phyloP scores from a whole-genome alignment of 2,113 vertebrate genomes.

The Orientallactaga bullata region DNA sequence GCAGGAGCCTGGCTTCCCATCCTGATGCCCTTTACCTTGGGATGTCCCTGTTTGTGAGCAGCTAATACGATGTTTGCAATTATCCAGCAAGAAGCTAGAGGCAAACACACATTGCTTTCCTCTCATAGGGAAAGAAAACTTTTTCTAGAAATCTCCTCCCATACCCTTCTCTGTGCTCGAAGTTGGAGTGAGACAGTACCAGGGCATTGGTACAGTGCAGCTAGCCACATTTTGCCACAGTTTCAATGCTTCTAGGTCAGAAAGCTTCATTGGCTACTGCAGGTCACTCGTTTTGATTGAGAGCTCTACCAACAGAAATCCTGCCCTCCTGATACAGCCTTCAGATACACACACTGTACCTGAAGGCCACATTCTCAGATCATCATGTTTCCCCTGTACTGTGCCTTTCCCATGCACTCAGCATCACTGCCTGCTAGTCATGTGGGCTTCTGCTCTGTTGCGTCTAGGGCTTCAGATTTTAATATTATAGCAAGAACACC shows the following conservation, averaged over 20 bases:
- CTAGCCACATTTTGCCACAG: background rate
- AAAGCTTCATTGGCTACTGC: too few species aligned
- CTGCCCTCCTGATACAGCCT: too few species aligned
- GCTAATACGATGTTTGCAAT: background rate
- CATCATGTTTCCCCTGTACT: background rate
- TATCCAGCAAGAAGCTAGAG: background rate
- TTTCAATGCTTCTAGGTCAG: too few species aligned
- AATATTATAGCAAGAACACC: background rate
- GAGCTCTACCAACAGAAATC: background rate
- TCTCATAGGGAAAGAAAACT: background rate
- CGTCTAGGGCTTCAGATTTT: background rate
- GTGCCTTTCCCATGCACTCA: accelerated
- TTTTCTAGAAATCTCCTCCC: background rate
- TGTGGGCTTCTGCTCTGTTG: background rate
- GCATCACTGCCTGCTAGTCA: background rate
- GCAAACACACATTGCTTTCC: background rate
- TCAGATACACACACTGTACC: background rate
- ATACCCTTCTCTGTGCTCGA: background rate
- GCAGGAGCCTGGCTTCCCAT: background rate
- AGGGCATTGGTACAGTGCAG: too few species aligned
- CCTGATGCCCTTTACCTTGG: background rate
- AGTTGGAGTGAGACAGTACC: background rate
- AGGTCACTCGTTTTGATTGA: background rate
- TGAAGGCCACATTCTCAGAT: background rate
- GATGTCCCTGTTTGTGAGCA: background rate